Conservation (phyloP, 2,888 invertebrate genomes). For the Latrodectus hesperus region DNA sequence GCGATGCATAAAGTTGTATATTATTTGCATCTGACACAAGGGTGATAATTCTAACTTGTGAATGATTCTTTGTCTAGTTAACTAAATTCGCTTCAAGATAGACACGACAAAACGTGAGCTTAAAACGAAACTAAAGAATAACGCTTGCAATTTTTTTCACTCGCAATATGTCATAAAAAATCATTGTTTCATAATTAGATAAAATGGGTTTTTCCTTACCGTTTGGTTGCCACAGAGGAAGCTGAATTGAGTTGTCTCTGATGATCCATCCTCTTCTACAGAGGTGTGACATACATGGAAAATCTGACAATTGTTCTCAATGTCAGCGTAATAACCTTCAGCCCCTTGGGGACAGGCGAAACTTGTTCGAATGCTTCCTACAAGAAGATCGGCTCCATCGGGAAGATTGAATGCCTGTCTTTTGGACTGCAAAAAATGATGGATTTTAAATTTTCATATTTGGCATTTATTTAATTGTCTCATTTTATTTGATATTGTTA, state of each 20-base stretch:
- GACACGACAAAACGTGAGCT: no score
- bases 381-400: constrained; percentile 68
- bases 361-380: constrained; percentile 66
- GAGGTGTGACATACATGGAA: constrained; percentile 70
- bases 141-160: no score
- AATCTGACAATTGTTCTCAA: constrained; percentile 70
- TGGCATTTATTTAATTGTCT: no score
- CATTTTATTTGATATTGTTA: no score
- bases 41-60: no score
- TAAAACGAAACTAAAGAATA: no score
- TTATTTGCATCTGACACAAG: no score
- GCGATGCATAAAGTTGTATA: no score
- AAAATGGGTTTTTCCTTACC: constrained; percentile 20
- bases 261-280: constrained; percentile 50
- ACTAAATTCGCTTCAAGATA: no score
- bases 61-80: no score
- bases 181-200: neutral
- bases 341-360: constrained; percentile 65
- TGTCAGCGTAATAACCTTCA: constrained; percentile 70
- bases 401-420: constrained; percentile 69
- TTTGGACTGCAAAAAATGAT: constrained; percentile 42
- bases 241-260: constrained; percentile 67
- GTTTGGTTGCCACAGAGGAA: constrained; percentile 71
- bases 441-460: no score
- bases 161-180: no score